These are phyloP conservation scores for western clawed frog (Xenopus tropicalis) DNA, from an alignment of 2,113 vertebrate species.

Conservation along the genomic window UCB_Xtro_10.0 CM004451.2:678501-679000, in stretches of 20 bases:
- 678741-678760: conserved; percentile 28
- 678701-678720: too few relatives aligned
- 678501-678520: too few relatives aligned
- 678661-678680: too few relatives aligned
- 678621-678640: too few relatives aligned
- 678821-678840: conserved; percentile 32
- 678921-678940: conserved; percentile 11
- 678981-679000: conserved; percentile 15
- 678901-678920: conserved; percentile 13
- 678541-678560: too few relatives aligned
- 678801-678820: background rate
- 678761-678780: conserved; percentile 14
- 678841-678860: conserved; percentile 1
- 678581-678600: too few relatives aligned
- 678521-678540: too few relatives aligned
- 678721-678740: conserved; percentile 29
- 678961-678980: conserved; percentile 20
- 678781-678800: conserved; percentile 20
- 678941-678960: conserved; percentile 23
- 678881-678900: conserved; percentile 22
- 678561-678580: too few relatives aligned
- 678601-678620: too few relatives aligned
- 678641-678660: too few relatives aligned
- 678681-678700: too few relatives aligned
- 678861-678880: background rate